Evolutionary conservation across 2,113 vertebrate genomes (phyloP).

Genomic region (Erythrolamprus reginae): DNA sequence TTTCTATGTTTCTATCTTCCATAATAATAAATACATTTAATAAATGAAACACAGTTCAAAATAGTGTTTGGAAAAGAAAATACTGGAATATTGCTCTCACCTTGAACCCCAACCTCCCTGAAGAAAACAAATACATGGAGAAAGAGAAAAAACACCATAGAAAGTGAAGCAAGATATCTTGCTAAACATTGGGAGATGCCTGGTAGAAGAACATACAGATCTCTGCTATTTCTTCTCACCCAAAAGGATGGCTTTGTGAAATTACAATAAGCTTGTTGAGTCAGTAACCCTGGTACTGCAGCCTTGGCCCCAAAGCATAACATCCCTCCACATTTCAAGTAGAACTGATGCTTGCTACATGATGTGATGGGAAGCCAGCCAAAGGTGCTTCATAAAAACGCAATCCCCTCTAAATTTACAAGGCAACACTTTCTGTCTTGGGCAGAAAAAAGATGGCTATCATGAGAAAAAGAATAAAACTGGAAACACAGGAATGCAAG

Average conservation of each 20-base stretch:
- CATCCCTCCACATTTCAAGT: background rate
- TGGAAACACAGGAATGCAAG: background rate
- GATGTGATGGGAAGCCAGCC: background rate
- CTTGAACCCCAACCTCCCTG: background rate
- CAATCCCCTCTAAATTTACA: background rate
- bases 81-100: background rate
- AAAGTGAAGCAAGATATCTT: background rate
- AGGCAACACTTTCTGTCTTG: background rate
- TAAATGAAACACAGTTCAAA: background rate
- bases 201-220: background rate
- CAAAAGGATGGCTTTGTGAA: background rate
- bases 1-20: no score
- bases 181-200: background rate
- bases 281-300: background rate
- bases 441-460: background rate
- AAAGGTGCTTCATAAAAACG: background rate
- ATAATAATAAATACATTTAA: background rate
- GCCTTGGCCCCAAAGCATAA: background rate
- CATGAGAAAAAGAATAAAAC: background rate
- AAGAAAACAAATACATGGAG: background rate
- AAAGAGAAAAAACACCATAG: background rate
- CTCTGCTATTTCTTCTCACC: background rate
- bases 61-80: background rate
- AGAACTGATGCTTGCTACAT: background rate
- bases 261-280: background rate